Conservation (phyloP, 2,888 invertebrate species). For the Drosophila glabriapex region DNA sequence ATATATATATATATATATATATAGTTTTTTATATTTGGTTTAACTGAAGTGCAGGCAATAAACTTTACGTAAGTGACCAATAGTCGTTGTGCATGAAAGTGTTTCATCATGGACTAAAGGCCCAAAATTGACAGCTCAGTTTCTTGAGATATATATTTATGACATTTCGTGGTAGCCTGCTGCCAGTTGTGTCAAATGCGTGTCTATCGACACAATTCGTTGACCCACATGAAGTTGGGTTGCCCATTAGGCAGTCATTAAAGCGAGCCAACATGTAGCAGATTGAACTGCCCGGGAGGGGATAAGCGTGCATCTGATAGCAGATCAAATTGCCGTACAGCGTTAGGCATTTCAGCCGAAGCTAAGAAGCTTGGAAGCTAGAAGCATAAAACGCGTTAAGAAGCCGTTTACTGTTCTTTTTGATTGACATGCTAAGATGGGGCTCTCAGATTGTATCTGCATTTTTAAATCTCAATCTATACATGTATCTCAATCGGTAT, state of each 20-base stretch:
- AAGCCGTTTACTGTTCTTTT: slow-evolving; percentile 67
- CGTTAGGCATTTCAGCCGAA: slow-evolving; percentile 38
- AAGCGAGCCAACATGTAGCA: slow-evolving; percentile 48
- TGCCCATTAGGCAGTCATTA: slow-evolving; percentile 64
- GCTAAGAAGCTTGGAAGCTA: slow-evolving; percentile 21
- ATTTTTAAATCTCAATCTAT: slow-evolving; percentile 25
- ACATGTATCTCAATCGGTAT: slow-evolving; percentile 30
- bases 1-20: slow-evolving; percentile 1
- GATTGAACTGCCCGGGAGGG: slow-evolving; percentile 34
- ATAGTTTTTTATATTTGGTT: slow-evolving; percentile 4
- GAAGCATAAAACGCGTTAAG: slow-evolving; percentile 43
- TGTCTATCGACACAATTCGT: slow-evolving; percentile 47
- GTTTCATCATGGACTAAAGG: slow-evolving; percentile 30
- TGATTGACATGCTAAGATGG: slow-evolving; percentile 74
- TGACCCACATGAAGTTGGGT: slow-evolving; percentile 66
- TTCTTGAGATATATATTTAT: slow-evolving; percentile 23
- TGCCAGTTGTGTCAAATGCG: slow-evolving; percentile 33
- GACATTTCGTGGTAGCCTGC: slow-evolving; percentile 37
- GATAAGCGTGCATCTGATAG: slow-evolving; percentile 24
- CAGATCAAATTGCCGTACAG: slow-evolving; percentile 35
- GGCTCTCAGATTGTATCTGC: slow-evolving; percentile 46
- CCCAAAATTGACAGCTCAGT: slow-evolving; percentile 38
- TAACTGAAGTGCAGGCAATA: slow-evolving; percentile 43
- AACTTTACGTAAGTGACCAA: slow-evolving; percentile 54
- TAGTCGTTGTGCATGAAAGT: slow-evolving; percentile 27